Conservation (phyloP, 2,888 invertebrate genomes). For the Petrolisthes cinctipes region DNA sequence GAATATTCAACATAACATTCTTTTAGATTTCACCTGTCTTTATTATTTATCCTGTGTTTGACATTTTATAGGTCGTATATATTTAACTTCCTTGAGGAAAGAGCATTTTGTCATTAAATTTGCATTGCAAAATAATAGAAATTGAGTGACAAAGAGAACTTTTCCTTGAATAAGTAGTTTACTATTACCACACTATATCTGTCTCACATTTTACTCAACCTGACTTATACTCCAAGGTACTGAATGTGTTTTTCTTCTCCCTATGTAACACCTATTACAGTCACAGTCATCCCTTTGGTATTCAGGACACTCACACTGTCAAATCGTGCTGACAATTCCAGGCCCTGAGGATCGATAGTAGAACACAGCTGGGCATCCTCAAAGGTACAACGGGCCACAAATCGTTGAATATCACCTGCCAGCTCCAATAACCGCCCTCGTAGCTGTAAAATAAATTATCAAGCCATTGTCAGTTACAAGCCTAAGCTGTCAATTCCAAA, state of each 20-base stretch:
- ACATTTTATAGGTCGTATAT: too few species aligned
- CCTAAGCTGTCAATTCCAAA: too few species aligned
- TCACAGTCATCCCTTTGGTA: neutral
- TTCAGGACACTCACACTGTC: slow-evolving; percentile 46
- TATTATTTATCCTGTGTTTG: too few species aligned
- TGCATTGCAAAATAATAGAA: too few species aligned
- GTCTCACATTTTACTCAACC: neutral
- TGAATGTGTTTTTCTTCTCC: neutral
- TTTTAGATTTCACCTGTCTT: too few species aligned
- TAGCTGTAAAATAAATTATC: slow-evolving; percentile 11
- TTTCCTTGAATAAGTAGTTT: too few species aligned
- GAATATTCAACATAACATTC: too few species aligned
- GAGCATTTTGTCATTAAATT: too few species aligned
- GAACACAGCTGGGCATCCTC: slow-evolving; percentile 47
- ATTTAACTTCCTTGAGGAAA: too few species aligned
- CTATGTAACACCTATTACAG: neutral
- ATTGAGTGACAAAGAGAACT: too few species aligned
- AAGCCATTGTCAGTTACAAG: too few species aligned
- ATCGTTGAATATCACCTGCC: slow-evolving; percentile 40
- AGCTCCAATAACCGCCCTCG: slow-evolving; percentile 46
- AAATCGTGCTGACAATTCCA: slow-evolving; percentile 41
- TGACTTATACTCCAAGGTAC: too few species aligned
- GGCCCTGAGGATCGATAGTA: slow-evolving; percentile 35
- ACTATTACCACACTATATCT: neutral
- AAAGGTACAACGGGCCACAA: slow-evolving; percentile 39